phyloP scores from a whole-genome alignment of 2,888 invertebrate genomes.

The Pelosia muscerda region DNA sequence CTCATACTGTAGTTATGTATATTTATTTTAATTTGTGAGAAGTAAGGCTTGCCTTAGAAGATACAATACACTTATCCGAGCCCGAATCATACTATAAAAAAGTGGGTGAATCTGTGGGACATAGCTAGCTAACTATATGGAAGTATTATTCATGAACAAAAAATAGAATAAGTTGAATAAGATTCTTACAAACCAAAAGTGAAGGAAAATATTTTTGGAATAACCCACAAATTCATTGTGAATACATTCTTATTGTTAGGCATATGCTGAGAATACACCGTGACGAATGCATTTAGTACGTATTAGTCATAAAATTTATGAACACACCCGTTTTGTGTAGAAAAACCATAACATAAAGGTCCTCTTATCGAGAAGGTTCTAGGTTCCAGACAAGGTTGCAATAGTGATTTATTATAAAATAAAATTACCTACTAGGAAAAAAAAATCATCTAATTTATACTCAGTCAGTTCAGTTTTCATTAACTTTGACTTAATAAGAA shows the following conservation, averaged over 20 bases:
- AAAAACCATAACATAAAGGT: not conserved
- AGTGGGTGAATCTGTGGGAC: not conserved
- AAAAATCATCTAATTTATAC: too few species aligned
- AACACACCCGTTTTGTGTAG: not conserved
- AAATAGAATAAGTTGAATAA: not conserved
- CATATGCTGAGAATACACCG: not conserved
- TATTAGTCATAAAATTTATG: not conserved
- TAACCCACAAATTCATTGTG: not conserved
- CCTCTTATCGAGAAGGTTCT: not conserved
- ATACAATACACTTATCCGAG: too few species aligned
- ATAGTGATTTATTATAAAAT: too few species aligned
- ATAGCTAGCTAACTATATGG: not conserved
- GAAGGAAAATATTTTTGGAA: constrained; percentile 1
- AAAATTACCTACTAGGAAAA: too few species aligned
- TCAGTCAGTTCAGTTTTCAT: too few species aligned
- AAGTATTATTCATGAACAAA: not conserved
- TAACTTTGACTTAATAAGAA: too few species aligned
- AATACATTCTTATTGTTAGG: constrained; percentile 1
- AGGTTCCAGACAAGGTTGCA: too few species aligned
- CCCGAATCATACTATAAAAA: too few species aligned
- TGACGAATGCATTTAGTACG: not conserved
- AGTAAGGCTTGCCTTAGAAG: too few species aligned
- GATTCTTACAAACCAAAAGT: not conserved
- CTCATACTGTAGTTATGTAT: too few species aligned
- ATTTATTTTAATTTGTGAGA: too few species aligned